A percentile compares a stretch with the other conserved stretches of the same genome.
Conservation (phyloP, 2,888 invertebrate species). For the Leptinotarsa tumamoca region DNA sequence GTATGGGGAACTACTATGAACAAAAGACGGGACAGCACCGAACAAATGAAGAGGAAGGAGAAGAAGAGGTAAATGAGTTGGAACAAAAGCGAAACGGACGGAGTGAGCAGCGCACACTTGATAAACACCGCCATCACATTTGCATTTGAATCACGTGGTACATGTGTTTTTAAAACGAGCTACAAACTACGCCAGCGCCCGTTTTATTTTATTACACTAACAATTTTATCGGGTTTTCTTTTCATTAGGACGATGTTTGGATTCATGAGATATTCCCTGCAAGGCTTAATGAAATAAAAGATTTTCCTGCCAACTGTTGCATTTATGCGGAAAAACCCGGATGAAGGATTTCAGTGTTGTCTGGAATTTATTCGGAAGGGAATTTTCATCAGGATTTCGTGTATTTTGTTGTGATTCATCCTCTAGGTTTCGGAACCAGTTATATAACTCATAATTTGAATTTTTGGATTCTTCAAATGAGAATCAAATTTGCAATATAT, state of each 20-base stretch:
- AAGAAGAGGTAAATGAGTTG: constrained; percentile 66
- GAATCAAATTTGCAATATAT: not conserved
- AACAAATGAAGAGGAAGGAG: constrained; percentile 66
- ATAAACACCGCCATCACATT: constrained; percentile 65
- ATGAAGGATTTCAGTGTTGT: constrained; percentile 14
- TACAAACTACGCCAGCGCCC: constrained; percentile 41
- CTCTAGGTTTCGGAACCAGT: not conserved
- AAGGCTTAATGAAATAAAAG: constrained; percentile 18
- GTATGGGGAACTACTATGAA: constrained; percentile 52
- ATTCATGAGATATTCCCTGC: constrained; percentile 29
- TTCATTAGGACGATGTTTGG: constrained; percentile 32
- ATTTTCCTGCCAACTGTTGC: constrained; percentile 10
- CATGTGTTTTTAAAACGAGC: constrained; percentile 56
- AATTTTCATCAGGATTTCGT: not conserved
- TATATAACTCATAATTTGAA: no score
- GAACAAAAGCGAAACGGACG: constrained; percentile 64
- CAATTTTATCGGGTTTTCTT: constrained; percentile 39
- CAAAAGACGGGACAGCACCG: constrained; percentile 58
- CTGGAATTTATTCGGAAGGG: not conserved
- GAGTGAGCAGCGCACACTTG: constrained; percentile 60
- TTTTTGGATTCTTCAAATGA: no score
- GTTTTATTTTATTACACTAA: constrained; percentile 40
- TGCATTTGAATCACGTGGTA: constrained; percentile 65
- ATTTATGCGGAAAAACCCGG: constrained; percentile 13
- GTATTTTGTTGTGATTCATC: not conserved